A percentile compares a stretch with the other conserved stretches of the same genome.
These are phyloP conservation scores for Rhabdornis inornatus DNA, from an alignment of 2,113 vertebrate species.

Conservation along the genomic window DNA sequence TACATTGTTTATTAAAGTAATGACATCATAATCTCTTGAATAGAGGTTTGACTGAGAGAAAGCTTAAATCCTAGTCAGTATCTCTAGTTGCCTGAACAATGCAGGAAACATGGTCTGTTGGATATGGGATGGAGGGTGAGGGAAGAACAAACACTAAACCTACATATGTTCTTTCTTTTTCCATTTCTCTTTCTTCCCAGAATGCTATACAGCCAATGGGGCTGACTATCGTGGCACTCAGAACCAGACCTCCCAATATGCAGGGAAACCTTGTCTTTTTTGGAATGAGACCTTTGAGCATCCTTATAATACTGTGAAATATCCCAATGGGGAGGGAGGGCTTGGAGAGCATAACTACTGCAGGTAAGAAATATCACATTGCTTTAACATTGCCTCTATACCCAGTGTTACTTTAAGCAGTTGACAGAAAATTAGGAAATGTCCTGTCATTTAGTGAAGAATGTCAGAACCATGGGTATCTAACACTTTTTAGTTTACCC, in stretches of 20 bases:
- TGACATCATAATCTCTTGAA: not conserved
- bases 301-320: constrained; percentile 94
- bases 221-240: constrained; percentile 92
- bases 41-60: not conserved
- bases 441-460: not conserved
- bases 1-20: not conserved
- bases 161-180: not conserved
- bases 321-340: constrained; percentile 92
- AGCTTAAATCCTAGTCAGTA: not conserved
- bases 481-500: not conserved
- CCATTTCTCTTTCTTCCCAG: constrained; percentile 67
- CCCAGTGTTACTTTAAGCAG: not conserved
- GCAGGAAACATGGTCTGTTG: not conserved
- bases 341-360: constrained; percentile 94
- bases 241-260: constrained; percentile 87
- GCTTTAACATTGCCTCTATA: not conserved
- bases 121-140: not conserved
- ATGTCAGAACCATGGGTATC: not conserved
- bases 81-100: not conserved
- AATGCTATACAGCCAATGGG: constrained; percentile 95
- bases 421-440: not conserved
- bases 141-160: not conserved
- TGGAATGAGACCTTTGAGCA: constrained; percentile 98
- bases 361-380: constrained; percentile 77
- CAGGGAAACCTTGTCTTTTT: constrained; percentile 91